These are phyloP conservation scores for Anthoscopus minutus DNA, from an alignment of 2,113 vertebrate genomes.

Conservation along the genomic window DNA sequence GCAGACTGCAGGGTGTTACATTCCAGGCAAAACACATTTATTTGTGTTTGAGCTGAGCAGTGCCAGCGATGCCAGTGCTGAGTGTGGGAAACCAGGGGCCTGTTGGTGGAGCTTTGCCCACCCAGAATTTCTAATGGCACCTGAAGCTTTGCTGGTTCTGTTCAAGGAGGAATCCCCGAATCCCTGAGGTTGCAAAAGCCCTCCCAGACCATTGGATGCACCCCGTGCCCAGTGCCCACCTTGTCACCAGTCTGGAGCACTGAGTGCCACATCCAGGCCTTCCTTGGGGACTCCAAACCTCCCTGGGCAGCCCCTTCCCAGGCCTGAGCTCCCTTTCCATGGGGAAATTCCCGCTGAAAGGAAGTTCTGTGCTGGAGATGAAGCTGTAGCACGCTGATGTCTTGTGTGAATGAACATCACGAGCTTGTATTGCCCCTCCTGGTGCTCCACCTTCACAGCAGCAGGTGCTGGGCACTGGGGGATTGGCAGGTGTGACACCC, in stretches of 20 bases:
- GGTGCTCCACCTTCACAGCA: not conserved
- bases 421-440: not conserved
- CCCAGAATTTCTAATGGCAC: not conserved
- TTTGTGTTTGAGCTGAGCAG: not conserved
- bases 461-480: accelerated
- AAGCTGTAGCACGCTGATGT: not conserved
- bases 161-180: not conserved
- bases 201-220: accelerated
- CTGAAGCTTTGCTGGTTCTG: not conserved
- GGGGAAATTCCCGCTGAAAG: not conserved
- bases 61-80: not conserved
- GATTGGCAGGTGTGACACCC: not conserved
- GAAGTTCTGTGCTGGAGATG: not conserved
- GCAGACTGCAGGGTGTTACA: not conserved
- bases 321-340: not conserved
- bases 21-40: not conserved
- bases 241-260: not conserved
- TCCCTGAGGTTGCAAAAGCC: not conserved
- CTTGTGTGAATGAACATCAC: too few relatives aligned
- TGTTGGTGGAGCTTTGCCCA: not conserved
- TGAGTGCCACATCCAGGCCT: accelerated
- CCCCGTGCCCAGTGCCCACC: not conserved
- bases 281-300: too few relatives aligned
- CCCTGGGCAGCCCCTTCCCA: not conserved
- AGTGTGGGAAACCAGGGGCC: not conserved